Base-by-base conservation (phyloP, 2,113 vertebrate species). In the Platysternon megacephalum region DNA sequence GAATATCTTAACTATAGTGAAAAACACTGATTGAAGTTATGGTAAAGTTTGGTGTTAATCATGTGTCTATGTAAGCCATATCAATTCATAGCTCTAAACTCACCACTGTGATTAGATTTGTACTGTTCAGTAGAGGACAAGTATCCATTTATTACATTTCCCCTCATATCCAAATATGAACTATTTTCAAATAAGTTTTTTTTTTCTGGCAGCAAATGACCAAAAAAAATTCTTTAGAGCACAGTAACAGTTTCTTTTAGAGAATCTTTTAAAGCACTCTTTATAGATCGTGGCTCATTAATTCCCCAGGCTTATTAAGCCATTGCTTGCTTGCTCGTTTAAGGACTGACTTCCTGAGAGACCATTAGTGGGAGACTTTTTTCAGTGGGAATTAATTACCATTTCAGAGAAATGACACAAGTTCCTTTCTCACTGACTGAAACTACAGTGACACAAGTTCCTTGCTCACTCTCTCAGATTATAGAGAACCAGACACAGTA, bases 261-360 rank as follows among this genome's bases (percentile, higher is more conserved):
- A 95, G 13, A 88, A 94, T 82, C 1, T 29, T 72, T 85, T 80
- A 80, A 80, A 93, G 26, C 1, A 44, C 79, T 86, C 92, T 90
- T 76, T 51, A 58, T 52, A 52, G 74, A 85, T 81, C 29, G 5
- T 3, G 78, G 26, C 21, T 81, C 44, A 83, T 94, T 81, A 92
- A 91, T 95, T 83, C 11, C 17, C 32, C 48, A 53, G 10, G 53
- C 76, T 82, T 85, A 84, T 42, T 16, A 76, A 0, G 0, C 51
- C 35, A 56, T 13, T 51, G 6, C 86, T 91, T 84, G 28, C 89
- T 95, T 91, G 74, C 21, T 95, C 78, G 24, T 44, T 87, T 80
- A 91, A 90, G 58, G 29, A 91, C n/a, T 44, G 42, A 28, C 22
- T 76, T 44, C 72, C 42, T 86, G 24, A 82, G 79, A 0, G 0